phyloP scores from a whole-genome alignment of 2,797 vertebrate species.

The Bovichtus diacanthus region DNA sequence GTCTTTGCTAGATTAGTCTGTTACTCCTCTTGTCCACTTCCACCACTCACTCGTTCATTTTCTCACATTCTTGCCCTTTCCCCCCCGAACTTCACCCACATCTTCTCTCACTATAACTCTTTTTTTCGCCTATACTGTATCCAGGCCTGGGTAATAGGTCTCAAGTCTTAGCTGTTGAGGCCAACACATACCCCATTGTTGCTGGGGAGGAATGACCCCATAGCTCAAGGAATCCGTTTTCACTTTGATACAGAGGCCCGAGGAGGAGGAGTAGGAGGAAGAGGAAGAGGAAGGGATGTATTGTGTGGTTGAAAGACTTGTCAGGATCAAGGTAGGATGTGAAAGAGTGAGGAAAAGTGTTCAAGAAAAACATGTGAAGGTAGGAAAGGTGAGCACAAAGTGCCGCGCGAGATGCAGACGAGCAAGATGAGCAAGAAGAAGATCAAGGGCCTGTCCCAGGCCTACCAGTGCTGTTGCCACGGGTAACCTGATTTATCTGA shows the following conservation, averaged over 20 bases:
- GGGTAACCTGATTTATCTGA: constrained; percentile 84
- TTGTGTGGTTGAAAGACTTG: neutral
- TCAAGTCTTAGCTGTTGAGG: constrained; percentile 11
- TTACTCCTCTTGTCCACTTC: neutral
- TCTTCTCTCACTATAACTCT: constrained; percentile 59
- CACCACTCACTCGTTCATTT: constrained; percentile 28
- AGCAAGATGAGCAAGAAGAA: constrained; percentile 31
- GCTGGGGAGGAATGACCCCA: constrained; percentile 52
- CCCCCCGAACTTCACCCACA: constrained; percentile 22
- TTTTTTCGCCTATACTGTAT: constrained; percentile 50
- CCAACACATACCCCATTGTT: constrained; percentile 76
- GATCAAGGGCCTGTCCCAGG: constrained; percentile 28
- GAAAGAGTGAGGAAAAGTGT: neutral
- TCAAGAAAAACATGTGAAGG: neutral
- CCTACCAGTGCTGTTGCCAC: constrained; percentile 63
- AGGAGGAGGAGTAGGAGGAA: neutral
- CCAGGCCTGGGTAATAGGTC: constrained; percentile 30
- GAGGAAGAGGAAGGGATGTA: neutral
- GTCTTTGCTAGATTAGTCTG: constrained; percentile 23
- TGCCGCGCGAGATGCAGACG: neutral
- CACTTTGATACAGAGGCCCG: constrained; percentile 47
- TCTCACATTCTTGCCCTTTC: constrained; percentile 53
- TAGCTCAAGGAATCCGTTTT: constrained; percentile 51
- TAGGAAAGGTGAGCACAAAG: neutral
- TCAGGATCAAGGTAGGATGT: neutral